Evolutionary conservation across 2,888 invertebrate genomes (phyloP), one percentile per base, ranked within the genome.

Genomic region (Malthinus seriepunctatus): DNA sequence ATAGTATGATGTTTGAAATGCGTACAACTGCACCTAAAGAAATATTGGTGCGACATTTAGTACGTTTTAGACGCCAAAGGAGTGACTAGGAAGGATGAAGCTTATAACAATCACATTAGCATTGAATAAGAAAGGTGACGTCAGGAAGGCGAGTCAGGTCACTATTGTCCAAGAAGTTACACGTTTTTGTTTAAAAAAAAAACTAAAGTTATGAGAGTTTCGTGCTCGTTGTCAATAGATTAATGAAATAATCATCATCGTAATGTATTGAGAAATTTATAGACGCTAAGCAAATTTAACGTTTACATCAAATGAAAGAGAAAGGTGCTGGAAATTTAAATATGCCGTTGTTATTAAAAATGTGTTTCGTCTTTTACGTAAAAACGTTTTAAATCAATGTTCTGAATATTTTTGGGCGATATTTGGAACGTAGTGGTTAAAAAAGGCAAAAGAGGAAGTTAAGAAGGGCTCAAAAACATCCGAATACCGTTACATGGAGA

Each of bases 121-220:
- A 77, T 77, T 77, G 76, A 77, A 77, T 77, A 69, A 23, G 23
- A 23, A 23, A 59, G 63, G 67, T 76, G 75, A 76, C 76, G 77
- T 76, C 77, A 76, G 68, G 71, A 75, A 71, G 76, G 77, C 76
- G 77, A 76, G 77, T 72, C 76, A 68, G 76, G 77, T 77, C 76
- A 77, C 74, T 73, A 76, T 76, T 76, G 76, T 76, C 75, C 76
- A 70, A 73, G 70, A 23, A 48, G 56, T 58, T n/a, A 56, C 63
- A 63, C 62, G 65, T 52, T 64, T 23, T 59, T 44, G 48, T 56
- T 60, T 23, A 5, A 23, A 54, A 62, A 59, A 57, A 62, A 63
- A 51, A 59, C 65, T 67, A 63, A 51, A 59, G 64, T 67, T 66
- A 67, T 66, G 67, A 3, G 23, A 66, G 64, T 59, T 62, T 66